Conservation (phyloP, 53 echinoderm and acorn worm species). For the Arbacia lixula region DNA sequence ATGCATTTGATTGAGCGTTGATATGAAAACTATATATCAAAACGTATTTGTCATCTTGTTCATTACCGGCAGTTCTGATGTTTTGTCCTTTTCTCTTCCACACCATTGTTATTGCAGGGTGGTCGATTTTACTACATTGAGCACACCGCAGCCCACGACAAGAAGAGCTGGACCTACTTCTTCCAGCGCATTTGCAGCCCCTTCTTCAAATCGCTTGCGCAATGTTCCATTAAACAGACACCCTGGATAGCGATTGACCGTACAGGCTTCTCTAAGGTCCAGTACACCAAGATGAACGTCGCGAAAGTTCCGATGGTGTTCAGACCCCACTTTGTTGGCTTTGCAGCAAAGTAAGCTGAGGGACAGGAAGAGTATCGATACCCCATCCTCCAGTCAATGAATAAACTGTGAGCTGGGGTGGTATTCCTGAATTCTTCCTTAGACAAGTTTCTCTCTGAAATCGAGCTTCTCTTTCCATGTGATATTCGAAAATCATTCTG, state of each 20-base stretch:
- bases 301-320: not conserved
- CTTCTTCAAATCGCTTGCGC: constrained; percentile 20
- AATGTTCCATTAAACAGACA: constrained; percentile 59
- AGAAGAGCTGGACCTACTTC: constrained; percentile 50
- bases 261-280: constrained; percentile 72
- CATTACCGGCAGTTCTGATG: too few species aligned
- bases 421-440: too few species aligned
- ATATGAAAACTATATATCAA: too few species aligned
- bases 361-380: too few species aligned
- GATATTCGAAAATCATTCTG: too few species aligned
- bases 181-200: constrained; percentile 64
- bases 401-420: too few species aligned
- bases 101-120: constrained; percentile 68
- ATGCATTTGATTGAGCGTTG: too few species aligned
- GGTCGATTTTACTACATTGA: constrained; percentile 82
- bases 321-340: constrained; percentile 19
- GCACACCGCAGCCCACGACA: constrained; percentile 56
- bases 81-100: too few species aligned
- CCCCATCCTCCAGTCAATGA: too few species aligned
- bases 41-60: too few species aligned
- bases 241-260: constrained; percentile 54
- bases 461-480: too few species aligned
- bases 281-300: constrained; percentile 25
- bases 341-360: constrained; percentile 31
- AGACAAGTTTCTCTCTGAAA: too few species aligned